These are phyloP conservation scores for Ifrita kowaldi DNA, from an alignment of 2,113 vertebrate species.

Conservation along the genomic window DNA sequence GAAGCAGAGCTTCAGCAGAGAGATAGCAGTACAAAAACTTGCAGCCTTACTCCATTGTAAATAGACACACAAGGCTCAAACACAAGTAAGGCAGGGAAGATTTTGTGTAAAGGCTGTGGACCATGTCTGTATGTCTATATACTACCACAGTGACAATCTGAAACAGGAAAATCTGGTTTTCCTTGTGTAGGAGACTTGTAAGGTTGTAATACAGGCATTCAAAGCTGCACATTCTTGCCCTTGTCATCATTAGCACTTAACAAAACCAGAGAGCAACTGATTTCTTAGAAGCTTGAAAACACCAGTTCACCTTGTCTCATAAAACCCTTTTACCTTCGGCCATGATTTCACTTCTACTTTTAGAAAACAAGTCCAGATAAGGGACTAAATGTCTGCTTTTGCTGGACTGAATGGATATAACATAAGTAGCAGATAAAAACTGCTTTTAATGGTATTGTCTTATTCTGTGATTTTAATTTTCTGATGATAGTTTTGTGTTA, in stretches of 20 bases:
- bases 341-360: not conserved
- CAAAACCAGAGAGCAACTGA: not conserved
- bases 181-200: not conserved
- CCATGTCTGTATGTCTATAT: not conserved
- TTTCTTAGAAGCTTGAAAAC: not conserved
- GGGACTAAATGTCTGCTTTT: not conserved
- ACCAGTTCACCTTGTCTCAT: not conserved
- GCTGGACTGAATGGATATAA: not conserved
- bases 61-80: not conserved
- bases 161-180: not conserved
- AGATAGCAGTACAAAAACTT: not conserved
- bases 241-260: not conserved
- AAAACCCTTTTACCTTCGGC: not conserved
- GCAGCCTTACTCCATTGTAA: not conserved
- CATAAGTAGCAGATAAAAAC: not conserved
- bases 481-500: not conserved
- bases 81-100: not conserved
- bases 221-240: not conserved
- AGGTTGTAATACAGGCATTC: not conserved
- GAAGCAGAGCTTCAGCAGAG: not conserved
- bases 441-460: not conserved
- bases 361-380: not conserved
- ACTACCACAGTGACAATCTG: not conserved
- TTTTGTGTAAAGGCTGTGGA: not conserved
- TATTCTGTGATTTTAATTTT: not conserved